phyloP scores from a whole-genome alignment of 1,140 invertebrate species.

The Diabrotica undecimpunctata region DNA sequence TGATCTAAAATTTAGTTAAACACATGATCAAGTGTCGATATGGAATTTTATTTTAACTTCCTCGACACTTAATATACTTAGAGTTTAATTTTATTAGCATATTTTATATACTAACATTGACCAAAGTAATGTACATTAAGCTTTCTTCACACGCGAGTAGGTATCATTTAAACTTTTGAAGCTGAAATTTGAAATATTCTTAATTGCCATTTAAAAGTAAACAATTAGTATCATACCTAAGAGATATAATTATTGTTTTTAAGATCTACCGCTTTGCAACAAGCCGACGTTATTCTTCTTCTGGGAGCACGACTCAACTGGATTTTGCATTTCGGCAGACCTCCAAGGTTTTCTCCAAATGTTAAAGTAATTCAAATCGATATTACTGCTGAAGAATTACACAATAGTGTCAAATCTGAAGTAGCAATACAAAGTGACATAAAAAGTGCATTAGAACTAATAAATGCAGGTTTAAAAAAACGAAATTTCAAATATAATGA shows the following conservation, averaged over 20 bases:
- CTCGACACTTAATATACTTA: no score
- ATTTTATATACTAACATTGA: no score
- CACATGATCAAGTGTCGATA: no score
- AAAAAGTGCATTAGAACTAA: constrained; percentile 35
- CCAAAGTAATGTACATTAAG: no score
- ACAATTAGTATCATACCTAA: no score
- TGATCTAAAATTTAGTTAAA: no score
- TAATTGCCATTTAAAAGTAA: no score
- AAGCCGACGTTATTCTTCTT: constrained; percentile 85
- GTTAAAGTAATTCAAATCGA: constrained; percentile 94
- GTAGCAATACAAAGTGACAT: constrained; percentile 43
- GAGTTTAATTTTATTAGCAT: no score
- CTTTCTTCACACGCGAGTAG: no score
- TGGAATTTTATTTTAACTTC: no score
- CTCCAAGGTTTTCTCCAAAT: constrained; percentile 76
- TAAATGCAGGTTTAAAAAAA: constrained; percentile 51
- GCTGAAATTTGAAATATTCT: no score
- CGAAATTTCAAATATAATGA: constrained; percentile 52
- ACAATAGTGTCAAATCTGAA: constrained; percentile 71
- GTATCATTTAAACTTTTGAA: no score
- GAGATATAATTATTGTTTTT: neutral
- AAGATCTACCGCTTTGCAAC: constrained; percentile 76
- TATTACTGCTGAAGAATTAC: constrained; percentile 83
- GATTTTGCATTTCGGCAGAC: constrained; percentile 93
- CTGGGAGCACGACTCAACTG: constrained; percentile 92